Conservation (phyloP, 2,113 vertebrate genomes). For the Catagonus wagneri region DNA sequence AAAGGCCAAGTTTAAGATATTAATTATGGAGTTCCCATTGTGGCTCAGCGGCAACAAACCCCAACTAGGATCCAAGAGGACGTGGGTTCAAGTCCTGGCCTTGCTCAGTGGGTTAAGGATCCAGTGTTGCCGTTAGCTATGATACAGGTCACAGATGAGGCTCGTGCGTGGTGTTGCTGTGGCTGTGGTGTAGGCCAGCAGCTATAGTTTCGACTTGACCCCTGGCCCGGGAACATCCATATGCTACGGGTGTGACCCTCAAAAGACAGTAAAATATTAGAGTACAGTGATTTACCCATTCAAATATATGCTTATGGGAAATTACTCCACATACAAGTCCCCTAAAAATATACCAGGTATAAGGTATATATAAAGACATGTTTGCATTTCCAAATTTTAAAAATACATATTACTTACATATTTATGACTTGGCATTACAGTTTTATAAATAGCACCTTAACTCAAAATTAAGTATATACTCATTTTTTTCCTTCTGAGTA, state of each 20-base stretch:
- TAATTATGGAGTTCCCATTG: neutral
- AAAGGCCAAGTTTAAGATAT: constrained; percentile 35
- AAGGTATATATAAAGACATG: neutral
- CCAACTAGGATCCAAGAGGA: no score
- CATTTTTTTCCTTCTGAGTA: neutral
- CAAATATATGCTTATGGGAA: neutral
- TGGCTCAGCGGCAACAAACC: no score
- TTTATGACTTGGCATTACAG: neutral
- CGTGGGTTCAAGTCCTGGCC: no score
- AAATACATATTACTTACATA: neutral
- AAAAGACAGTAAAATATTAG: neutral
- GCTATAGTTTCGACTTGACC: no score
- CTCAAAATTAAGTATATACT: neutral
- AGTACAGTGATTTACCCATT: neutral
- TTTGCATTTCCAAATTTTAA: constrained; percentile 37
- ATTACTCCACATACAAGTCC: neutral
- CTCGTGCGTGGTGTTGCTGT: no score
- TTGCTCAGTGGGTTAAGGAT: no score
- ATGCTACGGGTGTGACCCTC: no score
- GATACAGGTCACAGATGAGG: no score
- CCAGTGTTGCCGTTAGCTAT: no score
- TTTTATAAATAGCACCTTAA: constrained; percentile 2
- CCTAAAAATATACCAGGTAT: neutral
- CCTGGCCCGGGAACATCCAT: no score
- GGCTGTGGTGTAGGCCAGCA: no score